A percentile compares a stretch with the other conserved stretches of the same genome.
phyloP scores from a whole-genome alignment of 2,888 invertebrate genomes.

The Synanthedon vespiformis region DNA sequence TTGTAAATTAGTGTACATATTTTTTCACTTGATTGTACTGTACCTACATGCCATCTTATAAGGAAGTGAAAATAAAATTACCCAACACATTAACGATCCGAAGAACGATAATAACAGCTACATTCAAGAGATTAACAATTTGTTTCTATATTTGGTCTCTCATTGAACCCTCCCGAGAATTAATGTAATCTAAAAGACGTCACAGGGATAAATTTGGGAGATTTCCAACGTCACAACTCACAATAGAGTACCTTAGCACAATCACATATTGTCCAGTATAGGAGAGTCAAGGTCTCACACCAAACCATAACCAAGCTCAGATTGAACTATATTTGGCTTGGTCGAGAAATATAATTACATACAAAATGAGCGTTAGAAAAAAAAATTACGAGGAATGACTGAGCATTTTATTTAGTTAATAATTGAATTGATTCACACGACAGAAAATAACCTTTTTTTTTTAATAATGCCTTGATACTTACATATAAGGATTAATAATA shows the following conservation, averaged over 20 bases:
- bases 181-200: constrained; percentile 33
- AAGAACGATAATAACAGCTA: neutral
- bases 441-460: too few species aligned
- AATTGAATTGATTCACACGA: too few species aligned
- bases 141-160: constrained; percentile 12
- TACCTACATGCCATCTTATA: too few species aligned
- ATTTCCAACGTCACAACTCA: constrained; percentile 39
- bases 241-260: constrained; percentile 30
- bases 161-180: constrained; percentile 21
- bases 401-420: neutral
- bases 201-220: constrained; percentile 45
- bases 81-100: too few species aligned
- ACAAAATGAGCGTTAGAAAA: neutral
- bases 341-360: neutral
- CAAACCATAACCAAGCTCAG: constrained; percentile 29
- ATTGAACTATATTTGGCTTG: constrained; percentile 1
- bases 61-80: too few species aligned
- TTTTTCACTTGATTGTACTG: too few species aligned
- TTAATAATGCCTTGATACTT: too few species aligned
- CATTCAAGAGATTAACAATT: constrained; percentile 15
- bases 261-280: constrained; percentile 42
- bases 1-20: too few species aligned
- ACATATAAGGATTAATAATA: too few species aligned
- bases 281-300: constrained; percentile 37
- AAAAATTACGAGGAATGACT: neutral